Percentiles rank a stretch among this genome's conserved stretches.
Conservation (phyloP, 2,888 invertebrate genomes). For the Lissocephala sabroskyi region DNA sequence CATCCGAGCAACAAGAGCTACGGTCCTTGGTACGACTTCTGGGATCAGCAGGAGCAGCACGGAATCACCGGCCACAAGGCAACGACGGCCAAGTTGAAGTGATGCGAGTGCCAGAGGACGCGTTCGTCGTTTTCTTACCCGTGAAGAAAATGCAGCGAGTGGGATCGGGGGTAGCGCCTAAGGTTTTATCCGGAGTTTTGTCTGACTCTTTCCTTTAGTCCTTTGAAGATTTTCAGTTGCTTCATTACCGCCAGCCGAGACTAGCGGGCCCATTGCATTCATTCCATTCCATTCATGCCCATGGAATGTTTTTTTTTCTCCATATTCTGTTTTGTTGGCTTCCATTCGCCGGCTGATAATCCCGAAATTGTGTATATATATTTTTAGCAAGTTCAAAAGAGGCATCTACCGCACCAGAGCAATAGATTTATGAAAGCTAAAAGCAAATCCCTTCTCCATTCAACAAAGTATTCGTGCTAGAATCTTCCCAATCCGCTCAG, state of each 20-base stretch:
- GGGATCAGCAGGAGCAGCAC: slow-evolving; percentile 75
- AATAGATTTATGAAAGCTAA: slow-evolving; percentile 43
- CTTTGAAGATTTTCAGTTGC: too few species aligned
- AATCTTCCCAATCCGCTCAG: too few species aligned
- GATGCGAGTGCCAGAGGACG: slow-evolving; percentile 15
- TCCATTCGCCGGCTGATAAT: too few species aligned
- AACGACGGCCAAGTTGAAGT: slow-evolving; percentile 33
- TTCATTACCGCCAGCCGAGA: too few species aligned
- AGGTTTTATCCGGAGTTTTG: too few species aligned
- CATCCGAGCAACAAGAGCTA: slow-evolving; percentile 76
- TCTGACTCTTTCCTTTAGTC: too few species aligned
- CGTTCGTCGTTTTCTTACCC: slow-evolving; percentile 66
- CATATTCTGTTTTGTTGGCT: too few species aligned
- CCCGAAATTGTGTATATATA: slow-evolving; percentile 29
- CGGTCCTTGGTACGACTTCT: slow-evolving; percentile 91
- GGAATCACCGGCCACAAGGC: slow-evolving; percentile 41
- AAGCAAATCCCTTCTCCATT: background rate
- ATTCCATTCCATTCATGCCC: too few species aligned
- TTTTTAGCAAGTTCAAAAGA: slow-evolving; percentile 67
- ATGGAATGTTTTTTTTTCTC: too few species aligned
- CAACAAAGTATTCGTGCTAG: too few species aligned
- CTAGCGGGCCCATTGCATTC: too few species aligned
- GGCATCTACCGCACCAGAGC: slow-evolving; percentile 68
- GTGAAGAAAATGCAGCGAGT: slow-evolving; percentile 65
- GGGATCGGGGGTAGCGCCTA: too few species aligned